phyloP scores from a whole-genome alignment of 2,797 vertebrate genomes.

The Carcharodon carcharias region DNA sequence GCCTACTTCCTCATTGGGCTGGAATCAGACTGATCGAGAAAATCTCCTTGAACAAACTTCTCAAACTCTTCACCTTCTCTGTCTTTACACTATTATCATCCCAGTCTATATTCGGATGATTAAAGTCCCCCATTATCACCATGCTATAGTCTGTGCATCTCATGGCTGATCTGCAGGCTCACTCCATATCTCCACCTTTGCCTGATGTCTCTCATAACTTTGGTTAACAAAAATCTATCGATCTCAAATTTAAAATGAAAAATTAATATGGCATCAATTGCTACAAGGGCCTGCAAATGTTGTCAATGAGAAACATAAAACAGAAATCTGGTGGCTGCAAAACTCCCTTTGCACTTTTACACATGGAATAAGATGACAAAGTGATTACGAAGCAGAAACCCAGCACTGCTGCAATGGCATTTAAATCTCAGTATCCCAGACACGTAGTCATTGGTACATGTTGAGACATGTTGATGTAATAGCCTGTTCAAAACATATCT shows the following conservation, averaged over 20 bases:
- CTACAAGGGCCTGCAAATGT: neutral
- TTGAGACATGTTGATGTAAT: neutral
- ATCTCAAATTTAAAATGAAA: neutral
- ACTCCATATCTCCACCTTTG: neutral
- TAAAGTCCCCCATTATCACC: neutral
- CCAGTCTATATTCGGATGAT: neutral
- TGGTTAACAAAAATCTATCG: neutral
- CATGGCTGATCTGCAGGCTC: neutral
- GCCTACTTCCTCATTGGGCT: no score
- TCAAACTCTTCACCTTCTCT: neutral
- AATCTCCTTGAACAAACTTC: neutral
- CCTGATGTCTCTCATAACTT: neutral
- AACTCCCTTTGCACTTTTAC: neutral
- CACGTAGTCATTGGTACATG: neutral
- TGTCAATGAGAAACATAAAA: neutral
- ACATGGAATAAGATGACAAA: neutral
- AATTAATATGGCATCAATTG: neutral
- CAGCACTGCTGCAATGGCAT: neutral
- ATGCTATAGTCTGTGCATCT: neutral
- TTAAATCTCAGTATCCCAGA: neutral
- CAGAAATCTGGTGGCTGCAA: neutral
- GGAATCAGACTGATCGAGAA: neutral
- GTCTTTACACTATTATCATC: neutral
- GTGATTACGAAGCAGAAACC: constrained; percentile 18
- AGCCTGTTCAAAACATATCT: neutral